Evolutionary conservation across 2,797 vertebrate species (phyloP), one percentile per base, ranked within the genome.

Genomic region (Ceryle rudis): DNA sequence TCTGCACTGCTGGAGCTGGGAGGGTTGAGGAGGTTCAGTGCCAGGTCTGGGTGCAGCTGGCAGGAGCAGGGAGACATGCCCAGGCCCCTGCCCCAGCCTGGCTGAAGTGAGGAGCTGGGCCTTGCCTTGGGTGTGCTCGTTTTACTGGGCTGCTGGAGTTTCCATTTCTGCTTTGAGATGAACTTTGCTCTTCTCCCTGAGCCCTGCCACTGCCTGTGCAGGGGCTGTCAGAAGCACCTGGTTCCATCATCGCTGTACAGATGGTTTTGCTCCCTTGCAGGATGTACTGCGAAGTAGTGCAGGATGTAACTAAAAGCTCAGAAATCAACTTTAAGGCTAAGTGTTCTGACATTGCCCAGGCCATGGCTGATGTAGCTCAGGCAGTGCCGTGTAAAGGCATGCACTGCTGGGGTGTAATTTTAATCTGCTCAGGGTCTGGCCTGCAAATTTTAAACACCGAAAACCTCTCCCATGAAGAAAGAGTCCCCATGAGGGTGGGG

Each of bases 1-100:
- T 19, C 23, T 31, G 29, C 6, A 0, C n/a, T 19, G 11, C 21
- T 29, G 26, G 14, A n/a, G 10, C 23, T 1, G 0, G 20, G 31
- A 42, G 54, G 21, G 8, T 19, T 0, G 5, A n/a, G 52, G 14
- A 28, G 49, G 44, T 33, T 62, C 14, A 16, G 23, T 23, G 70
- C 35, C 10, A 29, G 33, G 3, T 46, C 17, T 81, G 57, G 35
- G 26, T 29, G 23, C n/a, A 33, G 29, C 25, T 35, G 70, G 39
- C 52, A 54, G 35, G 41, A 39, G 4, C 41, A 54, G 10, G 11
- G 15, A 6, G 29, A 11, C 47, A 62, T 25, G n/a, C 23, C 6
- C 64, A 31, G 33, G 6, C 3, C 25, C 14, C 42, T 58, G 19
- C 17, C 37, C 25, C 25, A 67, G 41, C 21, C 37, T 1, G 1